Evolutionary conservation across 2,797 vertebrate genomes (phyloP).

Genomic region (Garrulus glandarius): DNA sequence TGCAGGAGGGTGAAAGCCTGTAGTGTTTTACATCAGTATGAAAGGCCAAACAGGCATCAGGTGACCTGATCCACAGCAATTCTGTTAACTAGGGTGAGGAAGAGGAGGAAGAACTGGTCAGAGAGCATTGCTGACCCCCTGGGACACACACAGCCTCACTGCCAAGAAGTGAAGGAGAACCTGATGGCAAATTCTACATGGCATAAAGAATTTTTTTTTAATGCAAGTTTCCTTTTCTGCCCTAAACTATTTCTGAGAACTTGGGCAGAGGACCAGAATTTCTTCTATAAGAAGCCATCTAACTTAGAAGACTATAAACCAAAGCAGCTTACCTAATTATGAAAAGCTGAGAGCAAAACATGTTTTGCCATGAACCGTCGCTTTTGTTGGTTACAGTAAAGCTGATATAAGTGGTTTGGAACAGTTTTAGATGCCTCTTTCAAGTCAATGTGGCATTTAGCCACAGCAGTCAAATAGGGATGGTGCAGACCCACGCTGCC

Average conservation of each 20-base stretch:
- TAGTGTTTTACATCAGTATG: neutral
- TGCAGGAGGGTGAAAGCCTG: neutral
- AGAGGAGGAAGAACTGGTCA: neutral
- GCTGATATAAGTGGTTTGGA: slow-evolving; percentile 36
- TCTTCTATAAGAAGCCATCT: neutral
- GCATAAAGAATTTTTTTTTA: neutral
- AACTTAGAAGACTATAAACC: neutral
- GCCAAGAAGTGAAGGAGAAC: neutral
- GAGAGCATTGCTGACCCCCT: neutral
- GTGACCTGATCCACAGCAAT: neutral
- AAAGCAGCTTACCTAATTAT: neutral
- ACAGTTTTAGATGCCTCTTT: slow-evolving; percentile 19
- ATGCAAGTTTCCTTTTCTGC: neutral
- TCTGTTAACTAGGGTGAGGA: neutral
- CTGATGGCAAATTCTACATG: neutral
- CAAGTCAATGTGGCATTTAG: neutral
- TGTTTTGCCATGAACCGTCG: neutral
- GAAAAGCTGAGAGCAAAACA: slow-evolving; percentile 3
- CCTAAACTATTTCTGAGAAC: neutral
- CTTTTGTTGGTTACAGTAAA: neutral
- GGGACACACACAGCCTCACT: neutral
- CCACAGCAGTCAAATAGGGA: neutral
- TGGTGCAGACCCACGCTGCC: neutral
- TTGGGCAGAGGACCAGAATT: slow-evolving; percentile 4
- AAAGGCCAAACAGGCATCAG: neutral